These are phyloP conservation scores for Trichacis sp. DNA, from an alignment of 2,888 invertebrate species.

Conservation along the genomic window DNA sequence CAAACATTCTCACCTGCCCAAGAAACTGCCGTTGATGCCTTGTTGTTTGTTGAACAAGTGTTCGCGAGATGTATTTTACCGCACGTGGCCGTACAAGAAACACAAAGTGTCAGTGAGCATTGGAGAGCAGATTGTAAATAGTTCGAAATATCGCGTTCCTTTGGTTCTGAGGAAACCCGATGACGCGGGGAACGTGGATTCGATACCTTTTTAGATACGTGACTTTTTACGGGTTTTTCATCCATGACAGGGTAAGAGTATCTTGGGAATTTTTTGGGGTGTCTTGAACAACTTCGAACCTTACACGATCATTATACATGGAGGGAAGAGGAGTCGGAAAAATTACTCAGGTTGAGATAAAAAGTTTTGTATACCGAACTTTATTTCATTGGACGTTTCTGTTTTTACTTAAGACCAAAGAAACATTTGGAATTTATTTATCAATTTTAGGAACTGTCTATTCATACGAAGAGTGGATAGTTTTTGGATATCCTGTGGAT, in stretches of 20 bases:
- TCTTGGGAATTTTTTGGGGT: neutral
- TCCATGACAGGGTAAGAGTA: slow-evolving; percentile 10
- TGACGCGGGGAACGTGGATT: slow-evolving; percentile 55
- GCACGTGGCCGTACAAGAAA: slow-evolving; percentile 58
- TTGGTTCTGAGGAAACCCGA: too few species aligned
- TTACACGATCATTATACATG: too few species aligned
- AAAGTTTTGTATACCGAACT: too few species aligned
- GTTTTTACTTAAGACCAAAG: too few species aligned
- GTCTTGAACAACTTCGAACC: too few species aligned
- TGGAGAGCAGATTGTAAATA: slow-evolving; percentile 38
- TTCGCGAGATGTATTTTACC: slow-evolving; percentile 50
- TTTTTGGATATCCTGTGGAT: too few species aligned
- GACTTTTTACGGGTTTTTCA: slow-evolving; percentile 11
- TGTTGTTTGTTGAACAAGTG: slow-evolving; percentile 53
- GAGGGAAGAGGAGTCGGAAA: too few species aligned
- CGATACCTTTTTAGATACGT: slow-evolving; percentile 54
- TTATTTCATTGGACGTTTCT: too few species aligned
- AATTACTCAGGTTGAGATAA: too few species aligned
- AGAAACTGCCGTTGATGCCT: slow-evolving; percentile 48
- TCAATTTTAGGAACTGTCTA: too few species aligned
- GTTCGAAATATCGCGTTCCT: slow-evolving; percentile 11
- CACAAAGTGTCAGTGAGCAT: slow-evolving; percentile 35
- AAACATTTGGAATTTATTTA: too few species aligned
- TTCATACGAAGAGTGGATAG: too few species aligned
- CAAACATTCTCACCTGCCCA: slow-evolving; percentile 51